Evolutionary conservation across 2,888 invertebrate species (phyloP).

Genomic region (Tuta absoluta): DNA sequence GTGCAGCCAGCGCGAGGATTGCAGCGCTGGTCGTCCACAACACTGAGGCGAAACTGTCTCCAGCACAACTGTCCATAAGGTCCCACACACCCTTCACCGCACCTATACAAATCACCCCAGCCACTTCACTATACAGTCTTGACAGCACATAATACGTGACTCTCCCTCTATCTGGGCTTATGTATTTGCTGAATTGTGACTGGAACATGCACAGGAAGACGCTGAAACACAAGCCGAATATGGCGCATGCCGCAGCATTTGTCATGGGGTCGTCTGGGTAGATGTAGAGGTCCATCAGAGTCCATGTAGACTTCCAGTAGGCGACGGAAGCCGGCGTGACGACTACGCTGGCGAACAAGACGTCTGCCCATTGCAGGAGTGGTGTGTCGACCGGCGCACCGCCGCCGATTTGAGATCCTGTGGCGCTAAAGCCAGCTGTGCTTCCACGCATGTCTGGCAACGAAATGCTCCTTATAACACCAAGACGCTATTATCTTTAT

Average conservation of each 20-base stretch:
- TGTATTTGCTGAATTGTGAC: conserved; percentile 75
- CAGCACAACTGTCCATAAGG: conserved; percentile 86
- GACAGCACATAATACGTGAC: conserved; percentile 86
- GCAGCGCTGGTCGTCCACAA: conserved; percentile 84
- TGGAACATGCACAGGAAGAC: conserved; percentile 86
- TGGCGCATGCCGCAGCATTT: conserved; percentile 85
- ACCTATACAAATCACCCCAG: conserved; percentile 90
- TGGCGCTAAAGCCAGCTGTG: conserved; percentile 83
- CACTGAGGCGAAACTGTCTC: conserved; percentile 80
- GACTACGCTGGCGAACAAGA: conserved; percentile 85
- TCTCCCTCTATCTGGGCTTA: conserved; percentile 85
- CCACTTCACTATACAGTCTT: conserved; percentile 87
- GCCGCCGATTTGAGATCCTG: conserved; percentile 70
- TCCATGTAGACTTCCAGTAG: conserved; percentile 94
- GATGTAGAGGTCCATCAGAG: conserved; percentile 87
- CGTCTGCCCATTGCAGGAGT: conserved; percentile 86
- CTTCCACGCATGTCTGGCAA: conserved; percentile 83
- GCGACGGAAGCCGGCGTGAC: conserved; percentile 91
- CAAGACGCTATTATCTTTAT: conserved; percentile 20
- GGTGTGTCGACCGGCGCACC: conserved; percentile 71
- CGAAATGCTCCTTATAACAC: conserved; percentile 22
- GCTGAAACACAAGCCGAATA: conserved; percentile 86
- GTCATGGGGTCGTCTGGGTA: conserved; percentile 81
- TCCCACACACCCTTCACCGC: conserved; percentile 94
- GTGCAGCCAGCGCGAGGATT: conserved; percentile 84